phyloP scores from a whole-genome alignment of 2,113 vertebrate species.

The Caloenas nicobarica region DNA sequence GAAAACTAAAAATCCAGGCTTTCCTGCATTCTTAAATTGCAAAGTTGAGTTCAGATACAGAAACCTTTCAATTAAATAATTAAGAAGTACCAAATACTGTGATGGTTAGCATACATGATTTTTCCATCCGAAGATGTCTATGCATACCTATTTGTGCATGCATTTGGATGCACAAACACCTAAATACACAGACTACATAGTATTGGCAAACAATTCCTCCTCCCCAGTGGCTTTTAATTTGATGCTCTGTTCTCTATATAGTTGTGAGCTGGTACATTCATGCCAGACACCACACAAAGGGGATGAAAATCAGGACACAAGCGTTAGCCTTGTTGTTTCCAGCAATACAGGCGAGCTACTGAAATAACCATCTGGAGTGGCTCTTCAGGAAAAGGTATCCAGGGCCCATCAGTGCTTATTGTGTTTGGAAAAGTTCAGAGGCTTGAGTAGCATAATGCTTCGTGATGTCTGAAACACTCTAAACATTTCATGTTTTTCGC shows the following conservation, averaged over 20 bases:
- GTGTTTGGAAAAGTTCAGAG: constrained; percentile 48
- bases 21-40: not conserved
- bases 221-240: not conserved
- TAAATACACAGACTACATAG: not conserved
- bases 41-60: not conserved
- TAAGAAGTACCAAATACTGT: not conserved
- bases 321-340: not conserved
- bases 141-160: not conserved
- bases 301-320: not conserved
- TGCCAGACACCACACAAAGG: not conserved
- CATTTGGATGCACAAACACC: not conserved
- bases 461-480: constrained; percentile 17
- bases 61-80: not conserved
- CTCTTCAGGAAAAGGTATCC: constrained; percentile 41
- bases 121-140: not conserved
- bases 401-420: not conserved
- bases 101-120: not conserved
- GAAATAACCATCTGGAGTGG: not conserved
- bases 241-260: rapidly evolving
- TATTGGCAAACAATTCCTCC: not conserved
- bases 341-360: not conserved
- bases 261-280: not conserved
- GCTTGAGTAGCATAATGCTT: not conserved
- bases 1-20: not conserved
- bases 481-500: constrained; percentile 7